A percentile compares a stretch with the other conserved stretches of the same genome.
These are phyloP conservation scores for Leucoma salicis DNA, from an alignment of 2,888 invertebrate genomes.

Conservation along the genomic window DNA sequence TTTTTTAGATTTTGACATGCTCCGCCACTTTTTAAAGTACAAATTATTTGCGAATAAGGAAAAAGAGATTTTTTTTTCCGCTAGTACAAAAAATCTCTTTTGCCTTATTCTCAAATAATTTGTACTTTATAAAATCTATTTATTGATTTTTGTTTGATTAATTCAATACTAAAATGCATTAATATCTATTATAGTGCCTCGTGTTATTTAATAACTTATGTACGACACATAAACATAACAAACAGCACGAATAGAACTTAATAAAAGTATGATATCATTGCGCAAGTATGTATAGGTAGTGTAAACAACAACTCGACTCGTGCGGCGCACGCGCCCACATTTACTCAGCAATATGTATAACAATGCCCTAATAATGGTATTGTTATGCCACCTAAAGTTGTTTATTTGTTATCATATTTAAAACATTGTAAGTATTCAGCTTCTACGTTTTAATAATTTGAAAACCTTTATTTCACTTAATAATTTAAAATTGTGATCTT, in stretches of 20 bases:
- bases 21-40: too few species aligned
- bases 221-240: not conserved
- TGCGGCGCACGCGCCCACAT: constrained; percentile 40
- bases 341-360: constrained; percentile 32
- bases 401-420: not conserved
- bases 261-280: constrained; percentile 46
- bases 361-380: constrained; percentile 30
- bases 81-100: too few species aligned
- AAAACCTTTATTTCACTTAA: too few species aligned
- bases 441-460: not conserved
- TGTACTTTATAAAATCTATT: too few species aligned
- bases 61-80: too few species aligned
- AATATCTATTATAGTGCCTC: too few species aligned
- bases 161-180: too few species aligned
- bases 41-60: too few species aligned
- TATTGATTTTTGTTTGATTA: too few species aligned
- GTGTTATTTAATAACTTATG: not conserved
- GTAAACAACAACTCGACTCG: constrained; percentile 24
- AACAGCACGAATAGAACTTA: constrained; percentile 27
- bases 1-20: too few species aligned
- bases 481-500: too few species aligned
- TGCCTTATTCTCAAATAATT: too few species aligned
- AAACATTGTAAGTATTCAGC: not conserved
- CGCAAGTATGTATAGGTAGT: constrained; percentile 28
- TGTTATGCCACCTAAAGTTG: constrained; percentile 20